Evolutionary conservation across 2,797 vertebrate species (phyloP).

Genomic region (Scolopax rusticola): DNA sequence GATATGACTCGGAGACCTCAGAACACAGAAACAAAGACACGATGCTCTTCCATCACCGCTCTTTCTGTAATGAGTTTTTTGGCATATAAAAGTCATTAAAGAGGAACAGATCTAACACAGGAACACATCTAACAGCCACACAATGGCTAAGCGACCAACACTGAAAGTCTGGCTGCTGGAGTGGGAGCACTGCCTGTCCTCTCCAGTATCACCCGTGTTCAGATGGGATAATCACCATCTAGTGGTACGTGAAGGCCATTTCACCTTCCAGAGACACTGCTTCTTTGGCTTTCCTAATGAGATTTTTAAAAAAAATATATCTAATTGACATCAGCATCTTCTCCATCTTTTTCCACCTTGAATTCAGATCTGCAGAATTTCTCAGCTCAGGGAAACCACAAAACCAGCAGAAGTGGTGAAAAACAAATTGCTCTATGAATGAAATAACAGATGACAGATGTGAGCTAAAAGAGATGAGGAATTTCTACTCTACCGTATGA

Average conservation of each 20-base stretch:
- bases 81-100: fast-evolving
- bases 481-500: fast-evolving
- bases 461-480: background rate
- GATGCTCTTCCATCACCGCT: background rate
- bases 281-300: background rate
- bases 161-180: background rate
- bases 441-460: background rate
- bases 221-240: slow-evolving; percentile 50
- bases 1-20: background rate
- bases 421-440: background rate
- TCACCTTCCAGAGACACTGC: background rate
- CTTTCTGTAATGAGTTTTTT: background rate
- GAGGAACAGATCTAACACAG: background rate
- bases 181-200: background rate
- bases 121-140: background rate
- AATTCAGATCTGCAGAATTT: background rate
- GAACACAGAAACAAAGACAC: background rate
- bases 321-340: background rate
- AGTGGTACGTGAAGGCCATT: slow-evolving; percentile 25
- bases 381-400: background rate
- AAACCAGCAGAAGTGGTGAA: background rate
- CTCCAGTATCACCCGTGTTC: background rate
- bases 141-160: fast-evolving
- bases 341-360: background rate
- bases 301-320: background rate